Base-by-base conservation (phyloP, 2,797 vertebrate species). In the Buphagus erythrorhynchus region DNA sequence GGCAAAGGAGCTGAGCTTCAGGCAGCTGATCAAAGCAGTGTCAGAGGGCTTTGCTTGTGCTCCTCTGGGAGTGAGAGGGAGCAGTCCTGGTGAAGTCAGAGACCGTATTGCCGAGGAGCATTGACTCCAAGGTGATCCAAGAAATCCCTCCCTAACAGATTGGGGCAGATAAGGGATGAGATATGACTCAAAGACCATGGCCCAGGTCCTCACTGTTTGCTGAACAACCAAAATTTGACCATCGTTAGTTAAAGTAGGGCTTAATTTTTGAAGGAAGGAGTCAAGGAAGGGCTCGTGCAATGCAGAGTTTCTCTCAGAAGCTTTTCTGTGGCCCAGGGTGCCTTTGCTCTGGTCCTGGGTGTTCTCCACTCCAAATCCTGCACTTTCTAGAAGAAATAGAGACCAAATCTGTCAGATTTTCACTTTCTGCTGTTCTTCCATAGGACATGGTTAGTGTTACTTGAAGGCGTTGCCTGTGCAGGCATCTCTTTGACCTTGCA, bases 81-180 rank as follows among this genome's bases (percentile, higher is more conserved):
- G 31, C 52, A 55, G n/a, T 14, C 68, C 40, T 55, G 40, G 7
- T 59, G 3, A 51, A 14, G 29, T 43, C 45, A 26, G 29, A 51
- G 28, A 40, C 8, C 2, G 0, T 14, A 2, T n/a, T 72, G 17
- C 33, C 33, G 36, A 16, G n/a, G 19, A 54, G 24, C 13, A 3
- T 4, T 15, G 45, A 26, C 49, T 49, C 48, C 63, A 36, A 0
- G 49, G 13, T 58, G 43, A 76, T 17, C 68, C 59, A 35, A 3
- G 68, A 68, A 59, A 72, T 51, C 55, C 24, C 13, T 58, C 19
- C 51, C 10, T 36, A 11, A 3, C 5, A 40, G n/a, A 40, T 22
- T 2, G 28, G 74, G 61, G 25, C 10, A 33, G 48, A 4, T 29
- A 14, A 10, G 7, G 61, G 21, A 6, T 35, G 26, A 33, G 48